These are phyloP conservation scores for Lerema accius DNA, from an alignment of 1,140 invertebrate genomes.

Conservation along the genomic window DNA sequence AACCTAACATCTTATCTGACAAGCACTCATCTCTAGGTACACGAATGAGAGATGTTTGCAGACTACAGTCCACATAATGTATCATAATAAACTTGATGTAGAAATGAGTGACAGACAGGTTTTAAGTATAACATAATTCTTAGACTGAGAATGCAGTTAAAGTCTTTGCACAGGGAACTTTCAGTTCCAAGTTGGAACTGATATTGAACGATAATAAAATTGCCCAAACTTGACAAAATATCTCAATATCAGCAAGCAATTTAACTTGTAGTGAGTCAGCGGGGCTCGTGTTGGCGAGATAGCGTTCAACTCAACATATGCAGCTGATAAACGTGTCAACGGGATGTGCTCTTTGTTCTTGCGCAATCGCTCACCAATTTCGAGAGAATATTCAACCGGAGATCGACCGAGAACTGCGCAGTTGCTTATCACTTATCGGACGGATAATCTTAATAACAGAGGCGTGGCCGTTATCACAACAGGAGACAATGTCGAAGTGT, in stretches of 20 bases:
- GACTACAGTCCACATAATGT: too few species aligned
- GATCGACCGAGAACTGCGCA: slow-evolving; percentile 40
- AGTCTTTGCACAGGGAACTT: too few species aligned
- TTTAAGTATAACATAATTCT: not conserved
- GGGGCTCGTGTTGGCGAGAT: slow-evolving; percentile 23
- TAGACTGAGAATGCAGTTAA: too few species aligned
- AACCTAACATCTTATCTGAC: too few species aligned
- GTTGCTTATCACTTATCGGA: slow-evolving; percentile 48
- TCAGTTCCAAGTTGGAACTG: too few species aligned
- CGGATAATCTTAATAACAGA: slow-evolving; percentile 63
- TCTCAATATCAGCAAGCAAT: slow-evolving; percentile 5
- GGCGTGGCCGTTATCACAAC: slow-evolving; percentile 56
- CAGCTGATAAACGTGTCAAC: slow-evolving; percentile 25
- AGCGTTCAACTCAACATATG: slow-evolving; percentile 13
- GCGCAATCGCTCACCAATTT: slow-evolving; percentile 25
- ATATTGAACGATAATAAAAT: not conserved
- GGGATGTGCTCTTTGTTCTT: slow-evolving; percentile 20
- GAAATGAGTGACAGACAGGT: not conserved
- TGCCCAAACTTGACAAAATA: not conserved
- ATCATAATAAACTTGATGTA: not conserved
- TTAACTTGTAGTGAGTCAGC: slow-evolving; percentile 18
- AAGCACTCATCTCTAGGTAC: too few species aligned
- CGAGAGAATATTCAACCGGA: slow-evolving; percentile 26
- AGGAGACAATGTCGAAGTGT: slow-evolving; percentile 36
- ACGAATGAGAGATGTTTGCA: too few species aligned